Conservation (phyloP, 2,888 invertebrate genomes). For the Nymphalis c-album region DNA sequence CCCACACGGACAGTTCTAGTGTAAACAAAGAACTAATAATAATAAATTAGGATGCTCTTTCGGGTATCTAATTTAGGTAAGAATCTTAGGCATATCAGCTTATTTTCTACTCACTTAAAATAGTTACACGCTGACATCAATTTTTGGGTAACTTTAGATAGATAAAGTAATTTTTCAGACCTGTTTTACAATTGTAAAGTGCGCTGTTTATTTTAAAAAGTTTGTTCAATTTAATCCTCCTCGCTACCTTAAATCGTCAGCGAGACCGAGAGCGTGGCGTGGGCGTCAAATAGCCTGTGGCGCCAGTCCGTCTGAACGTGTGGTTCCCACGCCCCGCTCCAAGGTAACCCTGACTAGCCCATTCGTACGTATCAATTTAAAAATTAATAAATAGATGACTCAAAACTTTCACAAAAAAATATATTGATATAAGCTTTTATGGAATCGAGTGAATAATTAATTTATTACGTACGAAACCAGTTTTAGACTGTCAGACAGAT, state of each 20-base stretch:
- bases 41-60: constrained; percentile 6
- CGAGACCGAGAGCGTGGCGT: constrained; percentile 13
- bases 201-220: background rate
- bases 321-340: constrained; percentile 60
- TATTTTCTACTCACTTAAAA: no score
- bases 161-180: no score
- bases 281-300: constrained; percentile 48
- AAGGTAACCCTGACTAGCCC: constrained; percentile 38
- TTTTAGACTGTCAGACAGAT: constrained; percentile 31
- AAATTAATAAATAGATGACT: constrained; percentile 52
- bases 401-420: constrained; percentile 37
- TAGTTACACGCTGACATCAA: no score
- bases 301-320: constrained; percentile 71
- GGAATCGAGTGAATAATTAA: constrained; percentile 53
- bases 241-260: background rate
- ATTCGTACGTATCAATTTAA: constrained; percentile 55
- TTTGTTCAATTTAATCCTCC: constrained; percentile 3
- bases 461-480: constrained; percentile 45
- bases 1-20: constrained; percentile 53
- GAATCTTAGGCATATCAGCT: background rate
- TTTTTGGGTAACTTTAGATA: no score
- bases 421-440: constrained; percentile 48
- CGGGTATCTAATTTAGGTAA: background rate
- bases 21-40: constrained; percentile 14
- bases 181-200: background rate